Conservation (phyloP, 35 echinoderm and acorn worm genomes). For the Ophiothrix spiculata region DNA sequence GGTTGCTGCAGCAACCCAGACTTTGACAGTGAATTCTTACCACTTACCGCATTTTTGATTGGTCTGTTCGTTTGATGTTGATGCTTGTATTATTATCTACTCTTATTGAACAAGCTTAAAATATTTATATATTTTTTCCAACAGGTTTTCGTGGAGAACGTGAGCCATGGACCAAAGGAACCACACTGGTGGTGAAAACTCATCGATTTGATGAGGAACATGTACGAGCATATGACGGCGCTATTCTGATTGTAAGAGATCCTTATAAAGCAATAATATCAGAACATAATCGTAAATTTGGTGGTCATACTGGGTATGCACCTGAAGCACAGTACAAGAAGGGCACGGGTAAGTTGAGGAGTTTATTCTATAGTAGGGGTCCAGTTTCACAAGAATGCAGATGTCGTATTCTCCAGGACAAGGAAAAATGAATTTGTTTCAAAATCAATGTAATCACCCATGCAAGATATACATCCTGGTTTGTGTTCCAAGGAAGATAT, state of each 20-base stretch:
- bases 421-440: not conserved
- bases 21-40: no score
- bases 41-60: no score
- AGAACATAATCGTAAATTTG: slow-evolving; percentile 97
- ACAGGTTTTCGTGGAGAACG: slow-evolving; percentile 84
- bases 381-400: not conserved
- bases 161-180: slow-evolving; percentile 81
- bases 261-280: slow-evolving; percentile 97
- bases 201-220: slow-evolving; percentile 81
- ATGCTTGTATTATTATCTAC: no score
- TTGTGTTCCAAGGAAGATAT: no score
- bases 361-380: not conserved
- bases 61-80: no score
- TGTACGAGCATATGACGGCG: slow-evolving; percentile 56
- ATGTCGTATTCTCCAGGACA: not conserved
- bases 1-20: no score
- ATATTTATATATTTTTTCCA: slow-evolving; percentile 2
- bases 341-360: slow-evolving; percentile 69
- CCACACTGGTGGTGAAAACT: slow-evolving; percentile 76
- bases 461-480: no score
- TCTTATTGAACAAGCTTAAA: not conserved
- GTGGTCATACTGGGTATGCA: slow-evolving; percentile 86
- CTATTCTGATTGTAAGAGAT: slow-evolving; percentile 72
- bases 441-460: no score
- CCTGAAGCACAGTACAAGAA: slow-evolving; percentile 78